phyloP scores from a whole-genome alignment of 2,113 vertebrate species.

The Engystomops pustulosus region DNA sequence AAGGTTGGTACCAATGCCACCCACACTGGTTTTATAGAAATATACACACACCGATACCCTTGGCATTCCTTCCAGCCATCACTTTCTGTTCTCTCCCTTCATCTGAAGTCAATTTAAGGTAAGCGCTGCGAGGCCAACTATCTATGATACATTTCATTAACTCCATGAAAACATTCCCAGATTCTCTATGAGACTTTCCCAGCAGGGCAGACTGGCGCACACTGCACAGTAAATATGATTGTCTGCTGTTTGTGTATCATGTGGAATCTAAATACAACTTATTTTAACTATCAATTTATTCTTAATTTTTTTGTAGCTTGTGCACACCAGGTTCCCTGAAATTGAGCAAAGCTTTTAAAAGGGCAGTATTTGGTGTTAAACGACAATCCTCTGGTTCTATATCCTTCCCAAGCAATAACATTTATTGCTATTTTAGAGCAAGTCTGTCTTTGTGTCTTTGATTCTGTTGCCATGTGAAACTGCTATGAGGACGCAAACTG shows the following conservation, averaged over 20 bases:
- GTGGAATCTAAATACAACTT: neutral
- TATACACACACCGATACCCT: neutral
- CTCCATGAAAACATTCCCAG: constrained; percentile 13
- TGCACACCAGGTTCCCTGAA: too few relatives aligned
- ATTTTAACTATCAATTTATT: neutral
- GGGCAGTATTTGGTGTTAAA: too few relatives aligned
- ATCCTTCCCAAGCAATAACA: neutral
- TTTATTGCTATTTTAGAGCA: neutral
- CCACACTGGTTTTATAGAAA: neutral
- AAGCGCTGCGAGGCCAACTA: neutral
- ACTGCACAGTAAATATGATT: neutral
- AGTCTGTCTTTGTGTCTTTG: too few relatives aligned
- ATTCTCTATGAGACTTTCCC: constrained; percentile 5
- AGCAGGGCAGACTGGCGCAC: neutral
- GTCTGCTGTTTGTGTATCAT: neutral
- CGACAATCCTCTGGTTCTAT: neutral
- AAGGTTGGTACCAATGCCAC: neutral
- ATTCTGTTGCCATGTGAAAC: neutral
- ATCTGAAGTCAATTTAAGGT: constrained; percentile 6
- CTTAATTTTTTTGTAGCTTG: neutral
- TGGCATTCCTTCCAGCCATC: neutral
- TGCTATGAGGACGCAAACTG: neutral
- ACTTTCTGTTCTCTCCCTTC: constrained; percentile 5
- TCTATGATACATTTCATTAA: constrained; percentile 28
- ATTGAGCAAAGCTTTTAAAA: too few relatives aligned